phyloP scores from a whole-genome alignment of 2,113 vertebrate species.

The Vulpes vulpes region DNA sequence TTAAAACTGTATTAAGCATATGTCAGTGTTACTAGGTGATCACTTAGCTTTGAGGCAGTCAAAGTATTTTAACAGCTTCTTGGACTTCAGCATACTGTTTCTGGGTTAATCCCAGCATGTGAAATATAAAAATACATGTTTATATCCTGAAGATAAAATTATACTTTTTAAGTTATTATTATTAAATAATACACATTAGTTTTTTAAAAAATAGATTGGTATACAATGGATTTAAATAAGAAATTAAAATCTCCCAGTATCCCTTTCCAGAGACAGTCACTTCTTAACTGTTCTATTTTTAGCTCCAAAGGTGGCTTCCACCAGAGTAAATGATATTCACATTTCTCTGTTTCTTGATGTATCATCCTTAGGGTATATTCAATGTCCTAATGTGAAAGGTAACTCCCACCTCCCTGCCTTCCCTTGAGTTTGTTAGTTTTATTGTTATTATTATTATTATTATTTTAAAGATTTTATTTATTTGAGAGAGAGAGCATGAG shows the following conservation, averaged over 20 bases:
- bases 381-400: not conserved
- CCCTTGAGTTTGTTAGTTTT: not conserved
- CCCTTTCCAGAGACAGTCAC: not conserved
- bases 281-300: constrained; percentile 39
- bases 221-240: not conserved
- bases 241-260: constrained; percentile 14
- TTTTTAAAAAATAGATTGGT: not conserved
- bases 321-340: constrained; percentile 37
- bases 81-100: not conserved
- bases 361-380: not conserved
- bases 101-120: not conserved
- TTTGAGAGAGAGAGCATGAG: not conserved
- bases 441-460: not conserved
- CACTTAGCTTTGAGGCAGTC: not conserved
- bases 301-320: constrained; percentile 16
- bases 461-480: not conserved
- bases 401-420: not conserved
- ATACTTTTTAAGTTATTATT: not conserved
- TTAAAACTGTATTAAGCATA: not conserved
- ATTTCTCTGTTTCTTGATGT: constrained; percentile 23
- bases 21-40: not conserved
- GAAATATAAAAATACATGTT: not conserved
- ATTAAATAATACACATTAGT: not conserved
- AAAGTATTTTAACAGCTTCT: not conserved
- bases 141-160: constrained; percentile 30